Conservation (phyloP, 1,140 invertebrate genomes). For the Campodea augens region DNA sequence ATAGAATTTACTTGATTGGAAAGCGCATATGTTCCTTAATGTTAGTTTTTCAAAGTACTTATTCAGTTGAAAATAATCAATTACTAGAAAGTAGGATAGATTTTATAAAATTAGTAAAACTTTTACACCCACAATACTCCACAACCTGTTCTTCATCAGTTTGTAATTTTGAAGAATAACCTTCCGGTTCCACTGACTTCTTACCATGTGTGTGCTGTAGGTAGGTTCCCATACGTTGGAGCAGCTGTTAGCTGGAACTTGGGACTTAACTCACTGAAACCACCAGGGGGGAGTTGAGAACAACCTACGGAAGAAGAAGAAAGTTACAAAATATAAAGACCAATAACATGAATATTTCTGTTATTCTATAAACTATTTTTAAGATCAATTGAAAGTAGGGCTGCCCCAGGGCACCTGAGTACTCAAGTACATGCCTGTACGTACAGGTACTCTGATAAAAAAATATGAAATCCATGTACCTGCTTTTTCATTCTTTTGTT, state of each 20-base stretch:
- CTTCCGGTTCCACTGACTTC: slow-evolving; percentile 7
- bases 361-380: too few relatives aligned
- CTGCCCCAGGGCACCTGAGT: too few relatives aligned
- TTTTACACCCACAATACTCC: not conserved
- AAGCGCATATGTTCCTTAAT: too few relatives aligned
- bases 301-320: too few relatives aligned
- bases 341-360: not conserved
- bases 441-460: too few relatives aligned
- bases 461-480: too few relatives aligned
- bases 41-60: too few relatives aligned
- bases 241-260: slow-evolving; percentile 78
- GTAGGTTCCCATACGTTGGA: slow-evolving; percentile 71
- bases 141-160: not conserved
- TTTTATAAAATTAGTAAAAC: not conserved
- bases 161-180: not conserved
- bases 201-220: slow-evolving; percentile 83
- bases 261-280: slow-evolving; percentile 68
- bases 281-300: slow-evolving; percentile 76
- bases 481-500: too few relatives aligned
- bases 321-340: not conserved
- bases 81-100: not conserved
- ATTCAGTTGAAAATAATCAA: not conserved
- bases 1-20: too few relatives aligned
- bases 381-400: too few relatives aligned
- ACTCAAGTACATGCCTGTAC: too few relatives aligned